These are phyloP conservation scores for Sebastes oblongus DNA, from an alignment of 2,797 vertebrate species.

Conservation along the genomic window DNA sequence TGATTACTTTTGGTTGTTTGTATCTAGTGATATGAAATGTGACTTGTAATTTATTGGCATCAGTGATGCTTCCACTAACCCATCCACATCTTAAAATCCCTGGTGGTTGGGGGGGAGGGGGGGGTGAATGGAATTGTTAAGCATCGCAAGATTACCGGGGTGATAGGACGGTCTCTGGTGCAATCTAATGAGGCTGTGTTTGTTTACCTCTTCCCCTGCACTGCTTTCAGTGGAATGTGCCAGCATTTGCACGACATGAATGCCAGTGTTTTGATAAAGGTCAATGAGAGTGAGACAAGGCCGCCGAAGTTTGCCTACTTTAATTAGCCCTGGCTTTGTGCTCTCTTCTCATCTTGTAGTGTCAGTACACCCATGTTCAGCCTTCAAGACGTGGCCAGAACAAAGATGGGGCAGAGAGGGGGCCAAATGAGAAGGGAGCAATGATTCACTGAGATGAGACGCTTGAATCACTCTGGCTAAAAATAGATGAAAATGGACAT, in stretches of 20 bases:
- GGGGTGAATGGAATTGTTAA: conserved; percentile 41
- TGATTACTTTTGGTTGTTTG: conserved; percentile 24
- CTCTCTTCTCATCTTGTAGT: conserved; percentile 62
- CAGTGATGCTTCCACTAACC: conserved; percentile 39
- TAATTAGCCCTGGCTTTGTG: conserved; percentile 79
- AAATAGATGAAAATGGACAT: conserved; percentile 17
- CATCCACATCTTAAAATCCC: conserved; percentile 38
- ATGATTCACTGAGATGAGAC: conserved; percentile 53
- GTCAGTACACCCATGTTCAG: conserved; percentile 62
- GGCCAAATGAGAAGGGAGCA: conserved; percentile 43
- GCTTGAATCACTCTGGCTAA: conserved; percentile 34
- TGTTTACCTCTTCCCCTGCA: conserved; percentile 70
- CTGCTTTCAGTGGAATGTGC: conserved; percentile 64
- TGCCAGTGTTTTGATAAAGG: conserved; percentile 83
- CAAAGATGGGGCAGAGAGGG: conserved; percentile 53
- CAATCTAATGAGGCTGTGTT: conserved; percentile 77
- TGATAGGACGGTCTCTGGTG: conserved; percentile 64
- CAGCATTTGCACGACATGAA: conserved; percentile 75
- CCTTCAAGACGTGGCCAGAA: conserved; percentile 57
- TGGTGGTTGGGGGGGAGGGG: background rate
- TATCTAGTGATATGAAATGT: conserved; percentile 22
- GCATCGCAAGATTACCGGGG: conserved; percentile 67
- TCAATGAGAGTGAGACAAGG: conserved; percentile 80
- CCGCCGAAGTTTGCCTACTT: conserved; percentile 76
- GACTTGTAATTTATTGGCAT: conserved; percentile 25